These are phyloP conservation scores for Drosophila longiperda DNA, from an alignment of 2,888 invertebrate species.

Conservation along the genomic window DNA sequence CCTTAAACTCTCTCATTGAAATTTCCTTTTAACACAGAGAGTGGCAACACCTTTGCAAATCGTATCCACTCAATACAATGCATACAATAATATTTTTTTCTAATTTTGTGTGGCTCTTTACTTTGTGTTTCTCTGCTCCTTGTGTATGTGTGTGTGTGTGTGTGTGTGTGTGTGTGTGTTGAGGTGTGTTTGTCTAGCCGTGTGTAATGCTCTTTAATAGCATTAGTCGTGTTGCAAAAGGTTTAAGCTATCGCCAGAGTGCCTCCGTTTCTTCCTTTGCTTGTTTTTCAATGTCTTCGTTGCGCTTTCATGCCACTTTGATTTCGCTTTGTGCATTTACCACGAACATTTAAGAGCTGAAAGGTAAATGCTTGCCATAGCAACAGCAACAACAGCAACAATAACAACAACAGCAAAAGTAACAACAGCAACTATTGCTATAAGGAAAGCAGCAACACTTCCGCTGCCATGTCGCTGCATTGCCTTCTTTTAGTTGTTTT, in stretches of 20 bases:
- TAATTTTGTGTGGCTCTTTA: slow-evolving; percentile 58
- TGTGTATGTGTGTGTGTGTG: slow-evolving; percentile 3
- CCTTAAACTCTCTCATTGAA: slow-evolving; percentile 1
- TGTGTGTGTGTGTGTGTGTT: slow-evolving; percentile 2
- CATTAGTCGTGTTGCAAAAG: slow-evolving; percentile 72
- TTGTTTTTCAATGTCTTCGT: slow-evolving; percentile 59
- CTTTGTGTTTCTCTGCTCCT: slow-evolving; percentile 29
- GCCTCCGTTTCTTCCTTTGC: slow-evolving; percentile 31
- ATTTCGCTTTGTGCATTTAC: slow-evolving; percentile 78
- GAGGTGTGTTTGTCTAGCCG: slow-evolving; percentile 45
- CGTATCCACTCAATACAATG: slow-evolving; percentile 60
- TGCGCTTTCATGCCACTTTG: slow-evolving; percentile 80
- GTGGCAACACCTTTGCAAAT: slow-evolving; percentile 51
- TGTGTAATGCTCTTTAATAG: slow-evolving; percentile 68
- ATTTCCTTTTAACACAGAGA: slow-evolving; percentile 35
- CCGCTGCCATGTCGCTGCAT: slow-evolving; percentile 63
- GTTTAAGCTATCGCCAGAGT: slow-evolving; percentile 67
- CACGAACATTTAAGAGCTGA: slow-evolving; percentile 78
- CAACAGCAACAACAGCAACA: slow-evolving; percentile 52
- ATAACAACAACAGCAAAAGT: slow-evolving; percentile 8
- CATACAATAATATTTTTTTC: slow-evolving; percentile 77
- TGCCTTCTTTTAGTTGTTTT: slow-evolving; percentile 34
- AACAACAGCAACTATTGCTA: slow-evolving; percentile 29
- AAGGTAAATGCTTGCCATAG: slow-evolving; percentile 73
- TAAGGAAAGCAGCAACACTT: slow-evolving; percentile 65